phyloP scores from a whole-genome alignment of 2,113 vertebrate species.

The Pristiophorus japonicus region DNA sequence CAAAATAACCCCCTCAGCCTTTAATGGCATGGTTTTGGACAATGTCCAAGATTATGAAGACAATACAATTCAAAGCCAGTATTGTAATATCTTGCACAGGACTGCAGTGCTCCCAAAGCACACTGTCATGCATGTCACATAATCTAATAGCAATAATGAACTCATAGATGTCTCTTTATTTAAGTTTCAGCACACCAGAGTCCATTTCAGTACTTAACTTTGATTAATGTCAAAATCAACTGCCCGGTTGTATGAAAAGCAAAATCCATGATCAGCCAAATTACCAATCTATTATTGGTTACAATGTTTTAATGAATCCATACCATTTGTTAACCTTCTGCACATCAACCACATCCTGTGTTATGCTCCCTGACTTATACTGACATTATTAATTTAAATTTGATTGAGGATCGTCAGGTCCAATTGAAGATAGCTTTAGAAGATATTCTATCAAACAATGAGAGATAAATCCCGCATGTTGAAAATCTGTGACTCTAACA shows the following conservation, averaged over 20 bases:
- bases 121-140: not conserved
- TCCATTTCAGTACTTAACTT: not conserved
- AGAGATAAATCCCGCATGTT: not conserved
- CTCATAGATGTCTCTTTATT: not conserved
- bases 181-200: not conserved
- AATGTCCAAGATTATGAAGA: constrained; percentile 13
- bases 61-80: not conserved
- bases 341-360: not conserved
- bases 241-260: not conserved
- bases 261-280: not conserved
- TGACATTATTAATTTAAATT: not conserved
- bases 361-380: not conserved
- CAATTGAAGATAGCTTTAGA: constrained; percentile 15
- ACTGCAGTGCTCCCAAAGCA: not conserved
- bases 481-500: not conserved
- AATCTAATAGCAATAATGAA: constrained; percentile 6
- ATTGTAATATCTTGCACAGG: not conserved
- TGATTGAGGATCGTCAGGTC: not conserved
- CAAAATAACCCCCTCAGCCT: not conserved
- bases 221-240: constrained; percentile 24
- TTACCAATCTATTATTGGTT: not conserved
- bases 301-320: constrained; percentile 27
- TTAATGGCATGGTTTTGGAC: not conserved
- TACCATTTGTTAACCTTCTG: not conserved
- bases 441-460: not conserved